Conservation (phyloP, 2,797 vertebrate species). For the Pangasius macronema region DNA sequence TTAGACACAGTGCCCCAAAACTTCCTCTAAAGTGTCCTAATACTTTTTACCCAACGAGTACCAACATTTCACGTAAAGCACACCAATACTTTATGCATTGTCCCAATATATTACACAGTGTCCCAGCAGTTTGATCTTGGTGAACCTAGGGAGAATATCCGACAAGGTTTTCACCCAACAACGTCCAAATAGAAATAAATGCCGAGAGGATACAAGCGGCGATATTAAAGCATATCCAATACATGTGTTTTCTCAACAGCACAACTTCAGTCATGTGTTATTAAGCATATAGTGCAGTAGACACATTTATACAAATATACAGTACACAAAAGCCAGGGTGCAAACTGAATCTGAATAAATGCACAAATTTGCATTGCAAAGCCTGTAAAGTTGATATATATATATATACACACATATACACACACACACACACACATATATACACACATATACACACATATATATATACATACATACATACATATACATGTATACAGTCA, state of each 20-base stretch:
- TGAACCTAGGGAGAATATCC: neutral
- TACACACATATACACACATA: no score
- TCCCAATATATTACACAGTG: neutral
- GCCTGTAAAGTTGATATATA: neutral
- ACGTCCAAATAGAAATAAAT: neutral
- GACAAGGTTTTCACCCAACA: neutral
- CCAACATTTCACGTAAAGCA: neutral
- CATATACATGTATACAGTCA: neutral
- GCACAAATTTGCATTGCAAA: no score
- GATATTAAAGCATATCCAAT: neutral
- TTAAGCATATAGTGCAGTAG: neutral
- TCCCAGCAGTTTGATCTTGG: neutral
- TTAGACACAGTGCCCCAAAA: neutral
- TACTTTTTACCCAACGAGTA: neutral
- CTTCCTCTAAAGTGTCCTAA: neutral
- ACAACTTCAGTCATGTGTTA: neutral
- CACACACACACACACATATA: no score
- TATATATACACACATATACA: neutral
- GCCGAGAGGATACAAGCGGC: neutral
- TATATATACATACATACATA: no score
- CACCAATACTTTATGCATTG: neutral
- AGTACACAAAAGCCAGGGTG: no score
- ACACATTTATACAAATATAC: neutral
- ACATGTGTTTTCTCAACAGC: neutral
- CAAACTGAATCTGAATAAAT: no score